These are phyloP conservation scores for Ernsta delagoae DNA, from an alignment of 2,888 invertebrate species.

Conservation along the genomic window DNA sequence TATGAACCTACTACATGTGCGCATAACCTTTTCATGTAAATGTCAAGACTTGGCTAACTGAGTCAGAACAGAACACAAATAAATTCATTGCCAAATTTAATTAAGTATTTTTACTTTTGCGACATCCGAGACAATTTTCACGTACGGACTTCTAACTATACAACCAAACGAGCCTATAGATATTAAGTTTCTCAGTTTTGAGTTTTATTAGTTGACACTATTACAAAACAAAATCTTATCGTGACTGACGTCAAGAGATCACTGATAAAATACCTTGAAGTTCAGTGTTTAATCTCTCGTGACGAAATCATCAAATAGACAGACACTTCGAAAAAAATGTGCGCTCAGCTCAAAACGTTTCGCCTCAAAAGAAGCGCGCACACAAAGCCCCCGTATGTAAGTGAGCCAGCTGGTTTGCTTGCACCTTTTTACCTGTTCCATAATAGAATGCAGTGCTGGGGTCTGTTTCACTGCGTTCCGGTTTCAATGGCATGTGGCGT, in stretches of 20 bases:
- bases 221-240: not conserved
- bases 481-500: constrained; percentile 22
- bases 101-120: no score
- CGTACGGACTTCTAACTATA: no score
- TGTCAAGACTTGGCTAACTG: no score
- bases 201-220: no score
- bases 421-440: constrained; percentile 28
- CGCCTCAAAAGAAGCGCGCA: not conserved
- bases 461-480: constrained; percentile 23
- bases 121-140: no score
- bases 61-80: no score
- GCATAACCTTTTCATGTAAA: no score
- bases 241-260: not conserved
- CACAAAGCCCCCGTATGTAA: not conserved
- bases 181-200: no score
- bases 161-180: no score
- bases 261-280: not conserved
- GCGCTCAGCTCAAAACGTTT: not conserved
- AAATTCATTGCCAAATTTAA: no score
- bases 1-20: no score
- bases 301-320: not conserved
- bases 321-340: not conserved
- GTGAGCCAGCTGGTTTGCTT: constrained; percentile 10
- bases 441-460: constrained; percentile 25
- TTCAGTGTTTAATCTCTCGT: not conserved